Conservation (phyloP, 2,888 invertebrate species). For the Tenthredo mesomela region DNA sequence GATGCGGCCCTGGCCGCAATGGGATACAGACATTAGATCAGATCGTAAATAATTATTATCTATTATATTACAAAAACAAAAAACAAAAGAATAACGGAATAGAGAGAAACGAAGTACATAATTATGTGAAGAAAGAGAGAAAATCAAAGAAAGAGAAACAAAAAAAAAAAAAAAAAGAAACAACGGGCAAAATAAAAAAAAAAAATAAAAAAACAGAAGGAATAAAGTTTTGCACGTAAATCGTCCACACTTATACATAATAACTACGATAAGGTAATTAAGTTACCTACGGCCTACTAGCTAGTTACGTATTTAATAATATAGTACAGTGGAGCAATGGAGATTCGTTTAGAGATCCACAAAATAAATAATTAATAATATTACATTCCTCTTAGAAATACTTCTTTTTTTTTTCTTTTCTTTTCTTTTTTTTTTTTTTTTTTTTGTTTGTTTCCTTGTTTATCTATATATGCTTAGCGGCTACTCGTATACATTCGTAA, state of each 20-base stretch:
- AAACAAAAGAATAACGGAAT: background rate
- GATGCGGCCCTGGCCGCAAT: slow-evolving; percentile 74
- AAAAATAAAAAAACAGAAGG: background rate
- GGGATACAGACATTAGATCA: slow-evolving; percentile 69
- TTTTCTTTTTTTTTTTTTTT: slow-evolving; percentile 19
- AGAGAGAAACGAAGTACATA: background rate
- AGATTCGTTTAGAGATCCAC: slow-evolving; percentile 71
- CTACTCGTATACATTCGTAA: slow-evolving; percentile 78
- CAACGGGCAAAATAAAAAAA: background rate
- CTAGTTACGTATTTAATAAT: slow-evolving; percentile 54
- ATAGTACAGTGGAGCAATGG: slow-evolving; percentile 75
- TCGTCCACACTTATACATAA: slow-evolving; percentile 71
- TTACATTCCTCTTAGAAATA: slow-evolving; percentile 77
- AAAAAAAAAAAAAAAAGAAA: background rate
- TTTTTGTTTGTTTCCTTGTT: slow-evolving; percentile 61
- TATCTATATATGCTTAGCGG: slow-evolving; percentile 70
- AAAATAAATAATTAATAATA: slow-evolving; percentile 78
- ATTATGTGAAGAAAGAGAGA: background rate
- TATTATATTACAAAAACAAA: slow-evolving; percentile 74
- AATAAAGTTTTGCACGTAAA: slow-evolving; percentile 65
- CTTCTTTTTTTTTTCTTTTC: slow-evolving; percentile 67
- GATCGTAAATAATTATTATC: slow-evolving; percentile 68
- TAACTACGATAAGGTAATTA: slow-evolving; percentile 47
- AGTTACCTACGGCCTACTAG: slow-evolving; percentile 46
- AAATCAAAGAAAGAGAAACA: background rate